Evolutionary conservation across 2,888 invertebrate genomes (phyloP).

Genomic region (Alcis repandata): DNA sequence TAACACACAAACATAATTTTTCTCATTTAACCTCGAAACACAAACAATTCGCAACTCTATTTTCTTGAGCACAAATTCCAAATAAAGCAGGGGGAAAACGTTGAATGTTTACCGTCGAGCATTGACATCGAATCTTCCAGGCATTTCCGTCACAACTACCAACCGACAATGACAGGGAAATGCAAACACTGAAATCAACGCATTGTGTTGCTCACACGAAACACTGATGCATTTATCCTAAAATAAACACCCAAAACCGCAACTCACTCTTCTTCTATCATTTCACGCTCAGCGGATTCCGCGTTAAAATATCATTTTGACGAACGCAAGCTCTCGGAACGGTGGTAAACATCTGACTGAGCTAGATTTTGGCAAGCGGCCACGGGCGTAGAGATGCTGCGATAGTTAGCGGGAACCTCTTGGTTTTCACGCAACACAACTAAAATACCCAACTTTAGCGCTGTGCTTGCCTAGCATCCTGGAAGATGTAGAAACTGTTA

Average conservation of each 20-base stretch:
- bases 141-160: slow-evolving; percentile 9
- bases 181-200: not conserved
- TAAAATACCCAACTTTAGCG: not conserved
- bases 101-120: slow-evolving; percentile 28
- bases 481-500: not conserved
- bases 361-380: slow-evolving; percentile 66
- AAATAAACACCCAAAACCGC: slow-evolving; percentile 29
- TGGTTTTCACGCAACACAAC: slow-evolving; percentile 33
- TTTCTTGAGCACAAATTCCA: not conserved
- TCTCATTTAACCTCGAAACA: not conserved
- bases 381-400: slow-evolving; percentile 47
- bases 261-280: slow-evolving; percentile 47
- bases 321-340: slow-evolving; percentile 47
- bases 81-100: too few species aligned
- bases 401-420: slow-evolving; percentile 41
- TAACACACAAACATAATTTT: too few species aligned
- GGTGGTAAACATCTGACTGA: slow-evolving; percentile 69
- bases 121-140: slow-evolving; percentile 32
- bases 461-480: not conserved
- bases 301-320: slow-evolving; percentile 11
- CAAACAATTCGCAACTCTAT: not conserved
- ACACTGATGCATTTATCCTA: slow-evolving; percentile 10
- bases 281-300: slow-evolving; percentile 20
- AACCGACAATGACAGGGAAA: slow-evolving; percentile 16
- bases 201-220: slow-evolving; percentile 2